Percentiles rank a stretch among this genome's conserved stretches.
Evolutionary conservation across 2,113 vertebrate genomes (phyloP).

Genomic region (Nothocercus julius): DNA sequence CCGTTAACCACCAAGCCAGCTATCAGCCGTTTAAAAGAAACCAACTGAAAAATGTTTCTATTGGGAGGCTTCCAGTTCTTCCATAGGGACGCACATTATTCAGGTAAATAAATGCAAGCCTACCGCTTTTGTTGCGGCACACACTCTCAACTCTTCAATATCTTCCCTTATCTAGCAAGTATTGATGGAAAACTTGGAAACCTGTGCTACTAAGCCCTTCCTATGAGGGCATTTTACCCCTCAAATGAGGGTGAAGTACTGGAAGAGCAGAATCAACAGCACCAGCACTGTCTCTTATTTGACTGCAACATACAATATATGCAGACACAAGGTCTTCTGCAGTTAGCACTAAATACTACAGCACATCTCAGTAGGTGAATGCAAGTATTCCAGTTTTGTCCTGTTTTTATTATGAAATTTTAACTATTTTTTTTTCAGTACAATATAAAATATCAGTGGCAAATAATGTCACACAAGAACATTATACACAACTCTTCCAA

Average conservation of each 20-base stretch:
- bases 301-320: background rate
- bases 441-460: background rate
- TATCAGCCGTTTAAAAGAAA: background rate
- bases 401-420: background rate
- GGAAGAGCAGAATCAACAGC: background rate
- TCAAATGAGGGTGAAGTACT: background rate
- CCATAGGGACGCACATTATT: background rate
- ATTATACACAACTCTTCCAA: background rate
- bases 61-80: background rate
- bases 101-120: background rate
- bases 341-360: background rate
- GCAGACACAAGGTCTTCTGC: background rate
- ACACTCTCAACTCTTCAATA: background rate
- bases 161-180: background rate
- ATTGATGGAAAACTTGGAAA: background rate
- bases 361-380: background rate
- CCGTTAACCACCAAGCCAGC: background rate
- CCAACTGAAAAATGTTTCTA: accelerated
- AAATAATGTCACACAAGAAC: background rate
- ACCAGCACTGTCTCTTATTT: background rate
- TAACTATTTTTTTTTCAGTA: background rate
- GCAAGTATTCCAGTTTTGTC: background rate
- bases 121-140: background rate
- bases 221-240: too few relatives aligned
- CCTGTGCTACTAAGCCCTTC: background rate